Evolutionary conservation across 2,113 vertebrate genomes (phyloP), one percentile per base, ranked within the genome.

Genomic region (Apodemus speciosus): DNA sequence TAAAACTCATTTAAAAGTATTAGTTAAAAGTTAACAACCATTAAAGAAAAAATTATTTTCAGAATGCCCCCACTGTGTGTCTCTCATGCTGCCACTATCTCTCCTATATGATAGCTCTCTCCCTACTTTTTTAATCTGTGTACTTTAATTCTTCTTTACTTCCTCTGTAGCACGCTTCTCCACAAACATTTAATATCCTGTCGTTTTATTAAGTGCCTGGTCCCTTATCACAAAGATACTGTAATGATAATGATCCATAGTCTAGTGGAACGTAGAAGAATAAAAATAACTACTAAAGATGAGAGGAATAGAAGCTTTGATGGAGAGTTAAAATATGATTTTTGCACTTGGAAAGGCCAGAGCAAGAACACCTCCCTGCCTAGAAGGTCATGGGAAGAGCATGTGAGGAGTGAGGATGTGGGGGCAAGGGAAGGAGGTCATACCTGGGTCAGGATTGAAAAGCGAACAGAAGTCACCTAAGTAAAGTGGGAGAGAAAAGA

Each of bases 111-210:
- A 72, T 43, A 88, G 18, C 85, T 90, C 62, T 84, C 21, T 91
- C 21, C 7, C 85, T 53, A 58, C 18, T 49, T 43, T n/a, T 93
- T 90, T 89, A 27, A 80, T 85, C 15, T 75, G 87, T 96, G 9
- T 46, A 14, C 90, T 89, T 38, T 86, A 66, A 85, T 91, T 93
- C 69, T 23, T 18, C 75, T 92, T 93, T 18, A 46, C 64, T 94
- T 92, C 76, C 30, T 91, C 43, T 32, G 8, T 56, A 49, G 38
- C 35, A 46, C 5, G 40, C 25, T 72, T 43, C 21, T 72, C 51
- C 46, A 83, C 35, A 49, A 72, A 76, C 49, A 77, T 72, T 91
- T 90, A 81, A 49, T 85, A 35, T 85, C 21, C 77, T 62, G 77
- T 91, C 43, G 0, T 87, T 94, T 95, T 83, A 89, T 91, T 43